These are phyloP conservation scores for Balaeniceps rex DNA, from an alignment of 2,113 vertebrate species.

Conservation along the genomic window DNA sequence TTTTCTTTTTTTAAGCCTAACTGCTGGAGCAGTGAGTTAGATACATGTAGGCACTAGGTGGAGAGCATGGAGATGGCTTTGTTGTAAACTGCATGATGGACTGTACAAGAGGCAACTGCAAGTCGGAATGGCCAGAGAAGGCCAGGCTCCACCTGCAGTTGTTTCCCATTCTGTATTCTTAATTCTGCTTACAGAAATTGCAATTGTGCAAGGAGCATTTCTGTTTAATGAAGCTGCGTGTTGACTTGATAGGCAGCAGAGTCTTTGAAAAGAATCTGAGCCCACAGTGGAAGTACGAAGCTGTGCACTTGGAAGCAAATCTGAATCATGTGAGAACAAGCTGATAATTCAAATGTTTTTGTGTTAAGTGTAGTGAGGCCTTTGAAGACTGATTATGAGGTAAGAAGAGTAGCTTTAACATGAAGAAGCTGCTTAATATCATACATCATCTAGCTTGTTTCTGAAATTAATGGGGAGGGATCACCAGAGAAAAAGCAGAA, in stretches of 20 bases:
- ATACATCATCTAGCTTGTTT: neutral
- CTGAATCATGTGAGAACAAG: neutral
- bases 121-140: neutral
- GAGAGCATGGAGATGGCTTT: neutral
- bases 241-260: neutral
- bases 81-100: neutral
- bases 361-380: neutral
- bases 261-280: neutral
- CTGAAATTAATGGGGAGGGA: neutral
- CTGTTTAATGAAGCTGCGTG: neutral
- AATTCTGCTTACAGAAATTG: neutral
- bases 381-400: neutral
- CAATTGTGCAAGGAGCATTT: neutral
- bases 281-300: neutral
- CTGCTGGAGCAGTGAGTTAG: neutral
- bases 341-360: neutral
- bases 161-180: neutral
- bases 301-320: neutral
- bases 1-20: neutral
- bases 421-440: neutral
- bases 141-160: neutral
- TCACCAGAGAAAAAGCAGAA: neutral
- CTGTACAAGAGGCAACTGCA: neutral
- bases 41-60: neutral
- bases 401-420: neutral